Percentiles rank a stretch among this genome's conserved stretches.
phyloP scores from a whole-genome alignment of 2,797 vertebrate genomes.

The Tragopan temminckii region DNA sequence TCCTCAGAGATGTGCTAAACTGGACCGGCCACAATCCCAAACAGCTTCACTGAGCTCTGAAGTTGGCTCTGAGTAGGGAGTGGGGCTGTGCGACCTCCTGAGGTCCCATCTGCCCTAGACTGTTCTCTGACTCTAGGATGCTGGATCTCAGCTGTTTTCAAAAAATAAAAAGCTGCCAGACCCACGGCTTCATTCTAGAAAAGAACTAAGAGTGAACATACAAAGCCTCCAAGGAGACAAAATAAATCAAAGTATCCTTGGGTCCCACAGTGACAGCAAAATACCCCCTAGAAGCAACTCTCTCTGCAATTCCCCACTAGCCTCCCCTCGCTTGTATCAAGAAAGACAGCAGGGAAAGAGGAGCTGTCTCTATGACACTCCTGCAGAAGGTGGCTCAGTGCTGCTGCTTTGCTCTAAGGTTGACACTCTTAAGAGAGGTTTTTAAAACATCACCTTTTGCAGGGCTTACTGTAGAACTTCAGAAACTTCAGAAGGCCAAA shows the following conservation, averaged over 20 bases:
- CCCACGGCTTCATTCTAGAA: neutral
- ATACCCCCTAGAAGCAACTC: neutral
- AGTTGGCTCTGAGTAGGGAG: neutral
- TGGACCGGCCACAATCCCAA: neutral
- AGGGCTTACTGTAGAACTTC: neutral
- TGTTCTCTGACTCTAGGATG: neutral
- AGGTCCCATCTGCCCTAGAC: neutral
- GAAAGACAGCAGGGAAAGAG: neutral
- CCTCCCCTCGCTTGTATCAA: neutral
- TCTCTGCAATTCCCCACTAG: neutral
- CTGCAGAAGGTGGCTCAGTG: neutral
- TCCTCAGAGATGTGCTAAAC: neutral
- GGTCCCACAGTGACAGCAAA: neutral
- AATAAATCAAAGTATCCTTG: neutral
- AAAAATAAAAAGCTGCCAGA: neutral
- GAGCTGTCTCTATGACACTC: rapidly evolving
- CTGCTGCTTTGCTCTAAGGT: neutral
- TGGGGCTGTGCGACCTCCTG: neutral
- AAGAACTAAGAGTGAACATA: neutral
- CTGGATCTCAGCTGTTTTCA: neutral
- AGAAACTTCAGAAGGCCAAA: neutral
- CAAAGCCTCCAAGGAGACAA: neutral
- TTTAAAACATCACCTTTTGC: neutral
- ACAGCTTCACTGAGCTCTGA: neutral
- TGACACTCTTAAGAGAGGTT: neutral